Evolutionary conservation across 2,797 vertebrate genomes (phyloP).

Genomic region (Loriculus beryllinus): DNA sequence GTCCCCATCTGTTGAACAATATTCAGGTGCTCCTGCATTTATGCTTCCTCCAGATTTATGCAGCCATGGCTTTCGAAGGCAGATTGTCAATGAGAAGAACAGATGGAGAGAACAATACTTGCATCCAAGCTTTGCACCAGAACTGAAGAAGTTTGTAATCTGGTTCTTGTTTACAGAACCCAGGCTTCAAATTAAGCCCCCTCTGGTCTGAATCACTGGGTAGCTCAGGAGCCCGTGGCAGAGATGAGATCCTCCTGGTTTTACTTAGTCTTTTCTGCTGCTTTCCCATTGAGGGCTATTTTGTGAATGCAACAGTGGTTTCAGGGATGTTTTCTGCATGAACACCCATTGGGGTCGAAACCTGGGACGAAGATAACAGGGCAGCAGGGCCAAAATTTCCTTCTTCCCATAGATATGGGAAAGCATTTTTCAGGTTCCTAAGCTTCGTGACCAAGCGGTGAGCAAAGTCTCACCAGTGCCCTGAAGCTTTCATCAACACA

Average conservation of each 20-base stretch:
- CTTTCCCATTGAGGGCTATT: not conserved
- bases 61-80: constrained; percentile 39
- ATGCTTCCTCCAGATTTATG: constrained; percentile 59
- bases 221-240: not conserved
- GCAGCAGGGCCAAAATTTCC: not conserved
- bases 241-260: not conserved
- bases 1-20: constrained; percentile 45
- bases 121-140: constrained; percentile 33
- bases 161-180: constrained; percentile 42
- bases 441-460: not conserved
- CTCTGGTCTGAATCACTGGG: not conserved
- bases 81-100: constrained; percentile 58
- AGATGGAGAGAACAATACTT: constrained; percentile 53
- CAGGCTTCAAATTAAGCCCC: constrained; percentile 23
- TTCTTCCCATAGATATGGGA: not conserved
- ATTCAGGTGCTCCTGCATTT: constrained; percentile 54
- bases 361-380: not conserved
- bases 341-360: not conserved
- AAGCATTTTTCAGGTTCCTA: not conserved
- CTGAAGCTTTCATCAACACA: not conserved
- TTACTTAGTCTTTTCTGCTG: not conserved
- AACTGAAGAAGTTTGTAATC: constrained; percentile 48
- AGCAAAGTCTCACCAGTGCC: not conserved
- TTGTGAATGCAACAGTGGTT: not conserved
- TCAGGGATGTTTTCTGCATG: not conserved